Conservation (phyloP, 2,797 vertebrate genomes). For the Morus bassanus region DNA sequence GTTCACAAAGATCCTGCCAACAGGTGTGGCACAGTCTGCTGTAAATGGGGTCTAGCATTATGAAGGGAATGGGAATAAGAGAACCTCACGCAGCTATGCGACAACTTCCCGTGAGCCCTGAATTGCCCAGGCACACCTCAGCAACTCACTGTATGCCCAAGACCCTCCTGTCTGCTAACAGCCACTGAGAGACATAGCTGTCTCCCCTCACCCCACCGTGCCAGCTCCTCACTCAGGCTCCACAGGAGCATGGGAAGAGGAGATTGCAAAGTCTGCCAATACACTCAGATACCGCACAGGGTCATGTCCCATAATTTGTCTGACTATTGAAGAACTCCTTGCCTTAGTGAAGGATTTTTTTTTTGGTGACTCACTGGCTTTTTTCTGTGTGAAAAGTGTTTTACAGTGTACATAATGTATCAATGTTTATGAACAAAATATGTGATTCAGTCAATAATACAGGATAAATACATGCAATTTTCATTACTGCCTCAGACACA, state of each 20-base stretch:
- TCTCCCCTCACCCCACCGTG: accelerated
- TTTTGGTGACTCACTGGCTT: not conserved
- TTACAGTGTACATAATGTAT: not conserved
- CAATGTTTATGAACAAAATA: not conserved
- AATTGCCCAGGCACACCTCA: not conserved
- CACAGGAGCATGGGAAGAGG: accelerated
- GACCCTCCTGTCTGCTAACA: not conserved
- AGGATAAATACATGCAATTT: not conserved
- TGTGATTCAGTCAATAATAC: not conserved
- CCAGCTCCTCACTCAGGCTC: not conserved
- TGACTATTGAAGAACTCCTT: not conserved
- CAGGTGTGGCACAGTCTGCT: not conserved
- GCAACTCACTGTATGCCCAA: not conserved
- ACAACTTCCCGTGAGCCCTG: accelerated
- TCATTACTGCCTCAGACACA: not conserved
- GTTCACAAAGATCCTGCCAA: not conserved
- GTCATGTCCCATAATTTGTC: not conserved
- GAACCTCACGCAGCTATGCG: not conserved
- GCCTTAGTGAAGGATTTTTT: not conserved
- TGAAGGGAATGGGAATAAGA: not conserved
- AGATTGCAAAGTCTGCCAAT: not conserved
- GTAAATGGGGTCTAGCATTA: not conserved
- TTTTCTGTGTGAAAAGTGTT: not conserved
- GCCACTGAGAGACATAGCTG: not conserved
- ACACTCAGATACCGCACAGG: not conserved